phyloP scores from a whole-genome alignment of 2,113 vertebrate species.

The cattle (Bos taurus) region DNA sequence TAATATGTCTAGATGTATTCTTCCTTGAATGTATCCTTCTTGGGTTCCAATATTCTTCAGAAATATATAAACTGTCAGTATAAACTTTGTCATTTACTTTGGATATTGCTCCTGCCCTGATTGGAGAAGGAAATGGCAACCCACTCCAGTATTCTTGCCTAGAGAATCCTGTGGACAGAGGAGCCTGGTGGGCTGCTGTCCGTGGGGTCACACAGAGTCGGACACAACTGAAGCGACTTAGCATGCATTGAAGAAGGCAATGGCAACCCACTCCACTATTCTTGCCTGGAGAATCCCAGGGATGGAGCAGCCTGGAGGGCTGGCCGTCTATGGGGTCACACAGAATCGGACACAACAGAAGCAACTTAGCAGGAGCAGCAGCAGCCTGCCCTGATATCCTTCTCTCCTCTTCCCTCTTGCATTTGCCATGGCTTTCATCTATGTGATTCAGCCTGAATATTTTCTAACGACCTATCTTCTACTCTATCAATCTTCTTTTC shows the following conservation, averaged over 20 bases:
- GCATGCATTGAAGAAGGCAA: neutral
- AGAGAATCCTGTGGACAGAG: neutral
- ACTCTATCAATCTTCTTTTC: neutral
- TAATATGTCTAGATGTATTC: neutral
- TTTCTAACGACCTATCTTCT: neutral
- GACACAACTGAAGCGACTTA: neutral
- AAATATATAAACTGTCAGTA: neutral
- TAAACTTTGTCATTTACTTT: neutral
- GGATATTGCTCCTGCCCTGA: neutral
- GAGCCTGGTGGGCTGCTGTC: neutral
- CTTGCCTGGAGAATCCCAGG: neutral
- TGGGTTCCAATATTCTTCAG: neutral
- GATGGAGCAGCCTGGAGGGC: neutral
- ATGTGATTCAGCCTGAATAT: neutral
- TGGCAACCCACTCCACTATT: neutral
- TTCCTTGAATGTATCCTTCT: neutral
- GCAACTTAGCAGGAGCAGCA: neutral
- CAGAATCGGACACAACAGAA: neutral
- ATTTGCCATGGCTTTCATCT: neutral
- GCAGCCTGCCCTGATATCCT: neutral
- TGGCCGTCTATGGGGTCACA: fast-evolving
- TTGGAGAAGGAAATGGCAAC: neutral
- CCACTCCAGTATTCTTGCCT: neutral
- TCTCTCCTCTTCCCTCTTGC: neutral
- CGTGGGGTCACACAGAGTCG: neutral